Evolutionary conservation across 1,140 invertebrate species (phyloP), one percentile per base, ranked within the genome.

Genomic region (Heliothis subflexa): DNA sequence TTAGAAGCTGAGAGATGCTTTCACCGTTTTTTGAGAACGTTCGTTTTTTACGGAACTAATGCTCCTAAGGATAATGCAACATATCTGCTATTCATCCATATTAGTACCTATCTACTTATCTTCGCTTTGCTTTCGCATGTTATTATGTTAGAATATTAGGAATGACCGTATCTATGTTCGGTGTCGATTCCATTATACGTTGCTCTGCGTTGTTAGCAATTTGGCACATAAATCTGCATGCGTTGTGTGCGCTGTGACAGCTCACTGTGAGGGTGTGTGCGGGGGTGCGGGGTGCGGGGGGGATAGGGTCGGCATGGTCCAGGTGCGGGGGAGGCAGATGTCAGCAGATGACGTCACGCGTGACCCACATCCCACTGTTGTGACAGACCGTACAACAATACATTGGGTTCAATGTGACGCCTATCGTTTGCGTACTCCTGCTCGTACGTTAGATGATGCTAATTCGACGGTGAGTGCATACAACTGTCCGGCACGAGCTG

Each of bases 291-390:
- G 55, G 76, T 11, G 54, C 25, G 77, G 66, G 78, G 66, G 77
- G 66, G 75, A 11, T 28, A 55, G 57, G 54, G 50, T 7, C 54
- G 14, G 11, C 50, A 18, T 40, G 72, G 25, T 28, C 87, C 86
- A 89, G 87, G 88, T 88, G 90, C 86, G 86, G 86, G 87, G 89
- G 88, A 83, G 88, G 89, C 89, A 89, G 90, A 86, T 89, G 90
- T 83, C 83, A 77, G 80, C 57, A 80, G 85, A 33, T 50, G 55
- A 59, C 86, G 83, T 62, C 70, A 81, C 75, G 66, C n/a, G n/a
- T 87, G 89, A 88, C 87, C 88, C 83, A 89, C 78, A 89, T 88
- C 80, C 75, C 82, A 70, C 18, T 76, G 61, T 49, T 50, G 59
- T 45, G 59, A 25, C 45, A 54, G 50, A 61, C n/a, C 33, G 33